Evolutionary conservation across 2,888 invertebrate genomes (phyloP), one percentile per base, ranked within the genome.

Genomic region (Oscheius sp.): DNA sequence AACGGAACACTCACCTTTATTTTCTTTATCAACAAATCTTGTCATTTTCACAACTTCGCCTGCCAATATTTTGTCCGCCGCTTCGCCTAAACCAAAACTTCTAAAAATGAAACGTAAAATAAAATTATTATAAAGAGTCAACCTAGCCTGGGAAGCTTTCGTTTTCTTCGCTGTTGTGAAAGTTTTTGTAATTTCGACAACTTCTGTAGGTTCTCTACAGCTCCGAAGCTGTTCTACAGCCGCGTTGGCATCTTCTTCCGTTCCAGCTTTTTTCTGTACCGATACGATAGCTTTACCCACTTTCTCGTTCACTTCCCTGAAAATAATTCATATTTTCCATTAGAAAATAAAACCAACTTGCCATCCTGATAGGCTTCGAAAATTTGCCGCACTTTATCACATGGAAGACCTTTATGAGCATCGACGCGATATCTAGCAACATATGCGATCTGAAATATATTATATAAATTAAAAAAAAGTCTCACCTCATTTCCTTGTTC

Each of bases 371-470:
- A 77, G 0, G 74, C 61, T 46, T 77, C 76, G 21, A 63, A 72
- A 0, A 74, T 72, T 35, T 75, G 74, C 21, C 81, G 69, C 43
- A 81, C 55, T 29, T 72, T 41, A 7, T 77, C 76, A 0, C 76
- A 76, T 21, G 69, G 6, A 21, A 81, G 35, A 16, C 74, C 76
- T 18, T 77, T 77, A 52, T 79, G 77, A 1, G 71, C 74, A 74
- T 79, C 75, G 21, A 43, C 66, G 27, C 74, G 56, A 46, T 81
- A 79, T 55, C 79, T 55, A 2, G 79, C 77, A 12, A 81, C 73
- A 23, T 79, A 81, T 21, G 81, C 79, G n/a, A 74, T 75, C 76
- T 75, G 25, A 43, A 72, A 41, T 7, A 46, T 56, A 72, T 6
- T 23, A 12, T 43, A 25, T 23, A 23, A 35, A 35, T 6, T 35